Base-by-base conservation (phyloP, 2,888 invertebrate species). In the Yponomeuta malinellus region DNA sequence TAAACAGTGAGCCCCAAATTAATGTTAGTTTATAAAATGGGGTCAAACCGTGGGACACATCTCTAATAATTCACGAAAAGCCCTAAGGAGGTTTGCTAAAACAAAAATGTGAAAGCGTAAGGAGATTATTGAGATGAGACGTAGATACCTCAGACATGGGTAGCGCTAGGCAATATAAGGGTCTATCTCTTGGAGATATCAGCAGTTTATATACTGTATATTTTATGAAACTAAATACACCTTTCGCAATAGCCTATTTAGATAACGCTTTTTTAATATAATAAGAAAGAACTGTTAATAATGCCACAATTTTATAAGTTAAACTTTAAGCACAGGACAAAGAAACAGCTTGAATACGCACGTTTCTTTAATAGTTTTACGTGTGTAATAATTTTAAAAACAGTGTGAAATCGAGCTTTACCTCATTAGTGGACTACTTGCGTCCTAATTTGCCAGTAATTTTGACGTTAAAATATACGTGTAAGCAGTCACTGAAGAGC, bases 31-130 rank as follows among this genome's bases (percentile, higher is more conserved):
- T 59, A 59, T 43, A 59, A 59, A 59, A 59, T 59, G 52, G 15
- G 52, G 52, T 15, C 52, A 59, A 59, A 59, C 52, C 6, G 1
- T 59, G 12, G 52, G 52, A 59, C 15, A 4, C 15, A 59, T 9
- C 15, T 15, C 15, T 59, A 59, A 59, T 15, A 59, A 59, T 15
- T 15, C 15, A 15, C 52, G 15, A 79, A 76, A 74, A 76, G 74
- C 87, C 82, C 85, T 72, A 76, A 86, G 84, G 85, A 85, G 78
- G 76, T 82, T 84, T 84, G 82, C 81, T 83, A 82, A 86, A 85
- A 89, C 86, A 89, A 88, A 85, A 83, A 84, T 81, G 81, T 81
- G 81, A 83, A 84, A 85, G 79, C 78, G 79, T 77, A 81, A 81
- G 79, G 79, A 88, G 83, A 87, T 89, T 87, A 64, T 59, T 64